Evolutionary conservation across 2,888 invertebrate genomes (phyloP), one percentile per base, ranked within the genome.

Genomic region (Phlogophora meticulosa): DNA sequence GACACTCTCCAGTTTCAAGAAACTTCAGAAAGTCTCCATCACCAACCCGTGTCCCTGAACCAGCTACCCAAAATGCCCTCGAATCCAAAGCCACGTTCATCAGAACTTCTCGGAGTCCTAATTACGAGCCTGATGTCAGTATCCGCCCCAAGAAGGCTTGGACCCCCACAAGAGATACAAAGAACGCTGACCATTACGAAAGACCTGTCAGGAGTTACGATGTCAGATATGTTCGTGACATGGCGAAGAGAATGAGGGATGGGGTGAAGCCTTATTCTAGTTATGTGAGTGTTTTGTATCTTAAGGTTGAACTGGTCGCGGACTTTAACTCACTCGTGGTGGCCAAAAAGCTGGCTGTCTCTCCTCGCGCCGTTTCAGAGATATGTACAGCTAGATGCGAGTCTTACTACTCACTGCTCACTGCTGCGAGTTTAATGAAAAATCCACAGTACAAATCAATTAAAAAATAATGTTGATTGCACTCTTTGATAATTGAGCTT

Each of bases 81-180:
- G 79, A 75, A 13, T 2, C 74, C 2, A 75, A 78, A 28, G 7
- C n/a, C 13, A 46, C 51, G 7, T 59, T 36, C 20, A 28, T n/a
- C 1, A 32, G 10, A 13, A 22, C 40, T 0, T 32, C 53, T 74
- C 59, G 72, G 1, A 46, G 10, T 34, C 66, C 28, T 3, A 5
- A 53, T 15, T 80, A 78, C 58, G 69, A 70, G 38, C 56, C 46
- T 58, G 76, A 34, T 74, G 79, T 34, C 57, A 72, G 9, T 65
- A 74, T 59, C 4, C 79, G 72, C 5, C 34, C 76, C 1, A 78
- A 46, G 15, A 85, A 81, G 40, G 17, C 56, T 0, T 85, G 88
- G 1, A 79, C 83, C 0, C 90, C 90, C 0, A 88, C 88, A 0
- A 85, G 88, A 43, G 91, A 91, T 11, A 43, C 36, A 63, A 76